Base-by-base conservation (phyloP, 2,797 vertebrate genomes). In the Alectoris magna region DNA sequence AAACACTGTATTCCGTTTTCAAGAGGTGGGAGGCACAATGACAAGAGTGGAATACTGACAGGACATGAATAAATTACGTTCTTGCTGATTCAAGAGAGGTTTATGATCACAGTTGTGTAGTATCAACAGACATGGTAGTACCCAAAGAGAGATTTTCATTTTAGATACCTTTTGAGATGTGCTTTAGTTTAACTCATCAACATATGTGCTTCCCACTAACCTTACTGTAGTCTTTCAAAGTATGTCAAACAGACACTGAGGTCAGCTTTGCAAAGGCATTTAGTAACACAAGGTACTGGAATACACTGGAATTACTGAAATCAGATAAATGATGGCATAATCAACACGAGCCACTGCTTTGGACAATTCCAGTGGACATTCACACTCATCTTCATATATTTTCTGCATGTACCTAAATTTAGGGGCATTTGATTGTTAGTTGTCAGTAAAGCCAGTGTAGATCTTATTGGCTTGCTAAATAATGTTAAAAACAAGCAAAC, bases 331-430 rank as follows among this genome's bases (percentile, higher is more conserved):
- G 49, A 69, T 67, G 38, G 8, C 0, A 1, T 38, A 78, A 93
- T 72, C 85, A 81, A 75, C 62, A 59, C 16, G 0, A 86, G 36
- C 18, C 49, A 22, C 46, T 81, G 46, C 55, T 84, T 84, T 70
- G 63, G 73, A 93, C 91, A 91, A 88, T 86, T 93, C 70, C 73
- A 86, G 46, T 23, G 36, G n/a, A 75, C 77, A 67, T 27, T 84
- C 34, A 63, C 17, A 27, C 21, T 7, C 14, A 48, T 67, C 48
- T 76, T 86, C 34, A 55, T 0, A 0, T 55, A 43, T 72, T 69
- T 56, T 43, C 10, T 53, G 9, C 41, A 44, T 2, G 26, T 19
- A 60, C 36, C 18, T 76, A 79, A 81, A 64, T 85, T 67, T 73
- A 76, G 56, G 14, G 5, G 13, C 16, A 43, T 62, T 72, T 76